phyloP scores from a whole-genome alignment of 2,797 vertebrate species.

The Orientallactaga sibirica region DNA sequence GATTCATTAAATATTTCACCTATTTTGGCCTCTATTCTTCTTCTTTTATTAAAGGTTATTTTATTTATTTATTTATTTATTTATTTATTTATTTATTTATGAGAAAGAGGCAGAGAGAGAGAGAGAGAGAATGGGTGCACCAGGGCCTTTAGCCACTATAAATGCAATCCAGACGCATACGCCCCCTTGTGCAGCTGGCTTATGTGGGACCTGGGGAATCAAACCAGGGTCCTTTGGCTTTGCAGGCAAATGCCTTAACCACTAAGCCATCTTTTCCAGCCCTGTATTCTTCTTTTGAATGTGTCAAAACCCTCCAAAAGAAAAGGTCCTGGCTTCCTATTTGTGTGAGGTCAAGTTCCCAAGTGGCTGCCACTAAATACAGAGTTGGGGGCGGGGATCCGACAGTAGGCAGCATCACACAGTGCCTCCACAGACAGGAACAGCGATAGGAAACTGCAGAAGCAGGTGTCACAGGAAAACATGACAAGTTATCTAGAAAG shows the following conservation, averaged over 20 bases:
- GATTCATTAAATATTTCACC: conserved; percentile 23
- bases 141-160: no score
- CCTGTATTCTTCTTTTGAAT: not conserved
- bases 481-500: not conserved
- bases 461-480: not conserved
- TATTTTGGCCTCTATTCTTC: not conserved
- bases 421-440: not conserved
- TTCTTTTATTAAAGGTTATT: no score
- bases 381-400: not conserved
- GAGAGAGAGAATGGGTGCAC: no score
- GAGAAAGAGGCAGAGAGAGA: no score
- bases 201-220: no score
- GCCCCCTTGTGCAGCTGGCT: no score
- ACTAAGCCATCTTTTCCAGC: no score
- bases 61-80: no score
- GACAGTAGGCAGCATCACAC: not conserved
- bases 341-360: not conserved
- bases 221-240: no score
- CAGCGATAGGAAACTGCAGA: not conserved
- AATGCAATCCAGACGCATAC: no score
- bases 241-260: no score
- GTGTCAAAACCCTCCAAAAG: not conserved
- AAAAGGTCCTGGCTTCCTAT: not conserved
- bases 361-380: not conserved
- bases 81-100: no score